Base-by-base conservation (phyloP, 2,797 vertebrate species). In the Nyctalus aviator region DNA sequence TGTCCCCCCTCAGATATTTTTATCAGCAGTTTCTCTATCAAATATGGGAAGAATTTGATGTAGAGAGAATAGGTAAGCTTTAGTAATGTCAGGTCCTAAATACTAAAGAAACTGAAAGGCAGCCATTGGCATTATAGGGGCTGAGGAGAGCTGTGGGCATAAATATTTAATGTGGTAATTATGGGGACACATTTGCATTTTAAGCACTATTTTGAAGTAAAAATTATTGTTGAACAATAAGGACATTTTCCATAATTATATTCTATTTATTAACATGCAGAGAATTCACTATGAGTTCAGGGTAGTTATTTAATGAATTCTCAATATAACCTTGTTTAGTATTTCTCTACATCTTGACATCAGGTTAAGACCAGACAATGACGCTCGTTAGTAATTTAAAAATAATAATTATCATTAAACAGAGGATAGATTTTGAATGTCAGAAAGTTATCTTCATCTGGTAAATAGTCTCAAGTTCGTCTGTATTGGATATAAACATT, bases 81-180 rank as follows among this genome's bases (percentile, higher is more conserved):
- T 8, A 32, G 35, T 18, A 21, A 20, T 91, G 14, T 73, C 48
- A 0, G 44, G 77, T 85, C 94, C 95, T 96, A 93, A 86, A 82
- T 92, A 83, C 11, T 53, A 95, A 95, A 94, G 84, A 96, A 97
- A 57, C 50, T 92, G 88, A 88, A 96, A 96, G 85, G 20, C 53
- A 84, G 82, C 75, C 72, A 90, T 90, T 0, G 41, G 85, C 66
- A 88, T 97, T 82, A 94, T 90, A 75, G 84, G 84, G 88, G 76
- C 87, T 15, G 91, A 83, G 71, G n/a, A 88, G 89, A 95, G 93
- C 89, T 95, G 88, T 91, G 85, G 87, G 93, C 88, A 97, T 98
- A 97, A 95, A 97, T 97, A 97, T 97, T 97, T 97, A 96, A 97
- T 95, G 72, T 23, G 68, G 50, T 88, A 95, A 97, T 97, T 95